Evolutionary conservation across 2,888 invertebrate species (phyloP).

Genomic region (Lissonota sp.): DNA sequence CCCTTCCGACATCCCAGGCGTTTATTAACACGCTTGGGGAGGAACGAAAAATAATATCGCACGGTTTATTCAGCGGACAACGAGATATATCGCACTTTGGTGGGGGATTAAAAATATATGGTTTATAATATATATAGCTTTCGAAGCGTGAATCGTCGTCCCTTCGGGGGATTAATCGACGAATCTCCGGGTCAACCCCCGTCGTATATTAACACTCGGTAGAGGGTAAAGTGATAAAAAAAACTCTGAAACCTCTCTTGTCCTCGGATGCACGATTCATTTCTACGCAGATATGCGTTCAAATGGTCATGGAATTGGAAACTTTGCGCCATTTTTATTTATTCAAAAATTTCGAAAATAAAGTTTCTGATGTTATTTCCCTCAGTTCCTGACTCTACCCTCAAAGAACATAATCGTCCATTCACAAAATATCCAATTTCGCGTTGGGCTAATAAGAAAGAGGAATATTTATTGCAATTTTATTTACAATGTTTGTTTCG

Average conservation of each 20-base stretch:
- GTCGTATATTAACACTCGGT: conserved; percentile 9
- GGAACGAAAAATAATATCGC: conserved; percentile 83
- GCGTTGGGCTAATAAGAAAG: no score
- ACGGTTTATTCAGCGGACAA: conserved; percentile 80
- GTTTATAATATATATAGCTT: conserved; percentile 49
- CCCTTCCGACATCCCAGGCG: conserved; percentile 17
- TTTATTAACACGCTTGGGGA: conserved; percentile 64
- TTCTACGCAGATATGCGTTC: neutral
- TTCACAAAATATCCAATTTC: no score
- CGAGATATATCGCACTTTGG: conserved; percentile 60
- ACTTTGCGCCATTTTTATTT: neutral
- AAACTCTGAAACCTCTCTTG: conserved; percentile 39
- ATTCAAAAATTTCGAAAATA: neutral
- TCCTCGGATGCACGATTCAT: conserved; percentile 10
- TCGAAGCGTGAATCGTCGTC: conserved; percentile 79
- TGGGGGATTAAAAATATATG: conserved; percentile 82
- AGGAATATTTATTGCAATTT: no score
- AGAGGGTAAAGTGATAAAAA: neutral
- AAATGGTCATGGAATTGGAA: neutral
- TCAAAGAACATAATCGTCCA: no score
- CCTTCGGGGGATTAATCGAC: conserved; percentile 77
- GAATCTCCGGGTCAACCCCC: conserved; percentile 42
- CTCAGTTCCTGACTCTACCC: no score
- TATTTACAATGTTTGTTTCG: no score
- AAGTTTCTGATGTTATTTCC: no score